Evolutionary conservation across 64 coral and sea anemone genomes (phyloP).

Genomic region (Exaiptasia diaphana): DNA sequence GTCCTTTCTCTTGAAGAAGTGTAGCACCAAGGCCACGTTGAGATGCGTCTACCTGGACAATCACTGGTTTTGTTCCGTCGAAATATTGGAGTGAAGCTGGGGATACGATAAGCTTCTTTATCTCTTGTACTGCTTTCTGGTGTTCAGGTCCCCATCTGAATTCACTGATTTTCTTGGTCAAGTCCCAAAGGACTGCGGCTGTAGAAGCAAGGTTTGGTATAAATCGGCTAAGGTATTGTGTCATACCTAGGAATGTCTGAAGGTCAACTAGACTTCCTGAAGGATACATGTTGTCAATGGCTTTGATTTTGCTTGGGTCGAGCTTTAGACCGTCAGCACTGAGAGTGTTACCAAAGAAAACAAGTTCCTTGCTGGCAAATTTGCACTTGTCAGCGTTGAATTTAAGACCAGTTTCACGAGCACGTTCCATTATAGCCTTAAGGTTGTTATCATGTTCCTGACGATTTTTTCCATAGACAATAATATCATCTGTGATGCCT

Average conservation of each 20-base stretch:
- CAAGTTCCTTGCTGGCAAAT: slow-evolving; percentile 7
- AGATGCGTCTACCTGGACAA: slow-evolving; percentile 57
- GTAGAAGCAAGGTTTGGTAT: slow-evolving; percentile 45
- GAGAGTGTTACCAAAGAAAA: slow-evolving; percentile 59
- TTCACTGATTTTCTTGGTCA: slow-evolving; percentile 48
- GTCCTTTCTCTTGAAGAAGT: slow-evolving; percentile 47
- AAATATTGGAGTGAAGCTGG: slow-evolving; percentile 46
- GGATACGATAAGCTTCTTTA: slow-evolving; percentile 44
- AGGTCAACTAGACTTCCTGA: slow-evolving; percentile 44
- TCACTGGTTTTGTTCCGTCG: slow-evolving; percentile 44
- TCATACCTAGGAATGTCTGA: slow-evolving; percentile 64
- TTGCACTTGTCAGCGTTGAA: slow-evolving; percentile 49
- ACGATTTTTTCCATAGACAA: not conserved
- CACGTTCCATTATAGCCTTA: slow-evolving; percentile 36
- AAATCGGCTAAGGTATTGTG: slow-evolving; percentile 51
- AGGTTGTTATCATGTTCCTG: slow-evolving; percentile 31
- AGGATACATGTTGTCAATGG: slow-evolving; percentile 63
- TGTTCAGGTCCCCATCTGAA: slow-evolving; percentile 51
- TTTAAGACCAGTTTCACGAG: slow-evolving; percentile 12
- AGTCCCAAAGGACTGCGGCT: slow-evolving; percentile 29
- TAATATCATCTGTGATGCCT: slow-evolving; percentile 30
- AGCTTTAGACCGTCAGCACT: slow-evolving; percentile 26
- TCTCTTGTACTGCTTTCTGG: slow-evolving; percentile 31
- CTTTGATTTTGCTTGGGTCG: slow-evolving; percentile 50
- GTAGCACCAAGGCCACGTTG: slow-evolving; percentile 22